phyloP scores from a whole-genome alignment of 2,888 invertebrate genomes.

The Eupithecia vulgata region DNA sequence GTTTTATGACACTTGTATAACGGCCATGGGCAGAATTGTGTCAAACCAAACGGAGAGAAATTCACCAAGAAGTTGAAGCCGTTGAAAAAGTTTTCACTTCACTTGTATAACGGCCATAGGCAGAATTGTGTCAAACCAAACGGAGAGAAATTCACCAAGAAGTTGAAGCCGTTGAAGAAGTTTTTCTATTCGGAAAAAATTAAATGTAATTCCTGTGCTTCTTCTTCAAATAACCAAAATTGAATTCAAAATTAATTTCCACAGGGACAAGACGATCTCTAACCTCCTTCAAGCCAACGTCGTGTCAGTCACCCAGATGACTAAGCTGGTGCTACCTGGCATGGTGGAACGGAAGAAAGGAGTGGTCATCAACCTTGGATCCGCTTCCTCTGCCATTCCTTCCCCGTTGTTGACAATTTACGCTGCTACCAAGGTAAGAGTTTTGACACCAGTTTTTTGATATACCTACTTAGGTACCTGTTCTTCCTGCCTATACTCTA shows the following conservation, averaged over 20 bases:
- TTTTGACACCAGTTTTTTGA: background rate
- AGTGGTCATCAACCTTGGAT: conserved; percentile 95
- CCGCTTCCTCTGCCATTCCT: conserved; percentile 91
- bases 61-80: background rate
- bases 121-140: background rate
- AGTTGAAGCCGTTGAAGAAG: background rate
- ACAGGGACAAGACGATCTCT: conserved; percentile 84
- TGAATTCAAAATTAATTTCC: too few species aligned
- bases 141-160: background rate
- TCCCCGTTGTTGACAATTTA: conserved; percentile 93
- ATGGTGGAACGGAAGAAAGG: conserved; percentile 93
- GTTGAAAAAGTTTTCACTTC: too few species aligned
- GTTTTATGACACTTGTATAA: background rate
- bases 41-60: background rate
- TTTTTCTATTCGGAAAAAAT: too few species aligned
- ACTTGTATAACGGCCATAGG: background rate
- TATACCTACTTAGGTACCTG: too few species aligned
- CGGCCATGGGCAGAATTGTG: background rate
- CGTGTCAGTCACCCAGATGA: conserved; percentile 92
- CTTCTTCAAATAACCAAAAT: background rate
- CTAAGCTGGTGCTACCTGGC: conserved; percentile 91
- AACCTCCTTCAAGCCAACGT: conserved; percentile 91
- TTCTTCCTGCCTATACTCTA: background rate
- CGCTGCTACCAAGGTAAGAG: conserved; percentile 92
- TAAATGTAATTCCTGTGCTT: too few species aligned